Evolutionary conservation across 2,113 vertebrate species (phyloP), one percentile per base, ranked within the genome.

Genomic region (Ammodramus savannarum): DNA sequence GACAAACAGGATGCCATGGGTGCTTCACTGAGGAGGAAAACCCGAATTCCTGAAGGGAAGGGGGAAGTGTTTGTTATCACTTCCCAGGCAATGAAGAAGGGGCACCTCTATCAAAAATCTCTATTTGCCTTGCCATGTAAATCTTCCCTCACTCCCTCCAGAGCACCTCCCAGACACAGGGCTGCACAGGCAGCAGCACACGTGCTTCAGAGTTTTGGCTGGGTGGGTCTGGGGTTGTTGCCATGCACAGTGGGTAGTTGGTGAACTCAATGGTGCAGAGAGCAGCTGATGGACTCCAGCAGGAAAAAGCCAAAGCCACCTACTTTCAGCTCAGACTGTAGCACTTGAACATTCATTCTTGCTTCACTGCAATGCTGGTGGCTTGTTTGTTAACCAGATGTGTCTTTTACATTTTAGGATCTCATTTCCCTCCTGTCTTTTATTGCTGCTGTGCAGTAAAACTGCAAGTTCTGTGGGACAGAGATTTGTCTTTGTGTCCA

Each of bases 361-460:
- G 34, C 62, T 65, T 76, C 71, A 23, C 0, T 0, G 66, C 62
- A 44, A 4, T 0, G 0, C 3, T 41, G 36, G 22, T 75, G 77
- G 38, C 34, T 79, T 79, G 13, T 49, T 32, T 4, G 0, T 68
- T 48, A 39, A 72, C 26, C 16, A 61, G 27, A 39, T 21, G n/a
- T 63, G 52, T 39, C 38, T 59, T 49, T 49, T 16, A 55, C 41
- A 22, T 69, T 65, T 31, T 49, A 69, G 44, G 10, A 19, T 62
- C 82, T 83, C 27, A 15, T 73, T 87, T 94, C 27, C 17, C 54
- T 74, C 62, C 58, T 21, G 11, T 46, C 61, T 75, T 74, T 71
- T 41, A 44, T 61, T 55, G 31, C 26, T 73, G 52, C 48, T 83
- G 14, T 32, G 44, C 68, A 79, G 73, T 9, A 16, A 85, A 58